Base-by-base conservation (phyloP, 2,888 invertebrate genomes). In the Dyspetes luteomarginatus region DNA sequence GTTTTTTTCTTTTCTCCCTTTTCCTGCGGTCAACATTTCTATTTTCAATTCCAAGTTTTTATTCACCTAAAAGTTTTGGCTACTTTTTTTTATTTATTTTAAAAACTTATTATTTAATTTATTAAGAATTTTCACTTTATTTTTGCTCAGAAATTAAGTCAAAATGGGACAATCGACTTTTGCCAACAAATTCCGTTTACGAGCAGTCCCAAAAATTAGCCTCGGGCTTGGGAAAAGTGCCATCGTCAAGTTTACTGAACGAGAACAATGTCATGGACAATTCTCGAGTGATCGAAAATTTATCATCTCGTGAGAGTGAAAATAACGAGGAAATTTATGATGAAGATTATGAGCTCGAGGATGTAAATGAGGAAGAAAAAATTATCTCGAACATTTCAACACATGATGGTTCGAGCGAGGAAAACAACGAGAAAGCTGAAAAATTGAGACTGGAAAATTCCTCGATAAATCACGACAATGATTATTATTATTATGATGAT, bases 391-490 rank as follows among this genome's bases (percentile, higher is more conserved):
- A 56, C 50, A 56, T 55, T 22, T 48, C 68, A 26, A 30, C 15
- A 4, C n/a, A n/a, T n/a, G 24, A 60, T 28, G 65, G 17, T 36
- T 17, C 3, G 62, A 60, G 9, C 73, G 36, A 62, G 26, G 75
- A 58, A 28, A 50, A 55, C 2, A 26, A 19, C 12, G 28, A 5
- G 3, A 52, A 52, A 45, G 69, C 12, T 22, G 67, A 74, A 17
- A 67, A 82, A 58, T 62, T 48, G 7, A 75, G 41, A 15, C 12
- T 26, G 28, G 73, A 73, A 41, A 26, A 58, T 7, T 4, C 73
- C 24, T 43, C 93, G 93, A 82, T 93, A 92, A 36, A 93, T 92
- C 86, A 93, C 90, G 69, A 64, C 45, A 72, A 78, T 1, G 72
- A 65, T 52, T 85, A 88, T 75, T 86, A 89, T 73, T 89, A 90